These are phyloP conservation scores for Siderastrea siderea DNA, from an alignment of 92 coral and sea anemone genomes.

Conservation along the genomic window DNA sequence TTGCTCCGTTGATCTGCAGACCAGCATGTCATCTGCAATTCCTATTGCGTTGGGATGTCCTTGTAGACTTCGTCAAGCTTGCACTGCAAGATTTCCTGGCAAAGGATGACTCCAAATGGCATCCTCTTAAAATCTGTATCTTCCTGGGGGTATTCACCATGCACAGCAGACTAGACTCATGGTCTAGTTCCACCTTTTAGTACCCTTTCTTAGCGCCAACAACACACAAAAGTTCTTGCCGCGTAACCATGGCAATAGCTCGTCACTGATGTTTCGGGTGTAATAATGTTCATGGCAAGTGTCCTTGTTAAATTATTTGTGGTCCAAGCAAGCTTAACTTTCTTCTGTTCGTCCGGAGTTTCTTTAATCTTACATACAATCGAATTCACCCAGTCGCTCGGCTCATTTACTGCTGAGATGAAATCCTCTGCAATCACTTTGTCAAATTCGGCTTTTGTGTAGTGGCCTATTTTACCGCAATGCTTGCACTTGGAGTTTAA, in stretches of 20 bases:
- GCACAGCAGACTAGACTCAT: constrained; percentile 68
- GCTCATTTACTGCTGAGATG: too few relatives aligned
- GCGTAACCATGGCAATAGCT: constrained; percentile 56
- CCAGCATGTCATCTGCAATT: constrained; percentile 62
- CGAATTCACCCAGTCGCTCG: too few relatives aligned
- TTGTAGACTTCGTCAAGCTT: constrained; percentile 61
- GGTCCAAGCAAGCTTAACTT: too few relatives aligned
- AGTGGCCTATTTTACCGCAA: too few relatives aligned
- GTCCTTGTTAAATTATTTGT: too few relatives aligned
- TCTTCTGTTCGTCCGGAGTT: too few relatives aligned
- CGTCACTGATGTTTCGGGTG: constrained; percentile 56
- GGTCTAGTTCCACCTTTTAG: constrained; percentile 69
- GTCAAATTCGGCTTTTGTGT: too few relatives aligned
- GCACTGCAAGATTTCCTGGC: constrained; percentile 32
- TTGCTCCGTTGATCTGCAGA: constrained; percentile 61
- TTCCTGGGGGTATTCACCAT: constrained; percentile 47
- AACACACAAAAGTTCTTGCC: constrained; percentile 71
- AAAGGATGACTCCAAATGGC: constrained; percentile 62
- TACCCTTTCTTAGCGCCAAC: constrained; percentile 63
- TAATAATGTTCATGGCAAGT: too few relatives aligned
- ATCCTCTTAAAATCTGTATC: constrained; percentile 54
- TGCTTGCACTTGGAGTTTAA: too few relatives aligned
- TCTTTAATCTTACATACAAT: too few relatives aligned
- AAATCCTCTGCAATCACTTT: too few relatives aligned
- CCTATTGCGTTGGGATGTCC: constrained; percentile 50